These are phyloP conservation scores for Tethya wilhelma DNA, from an alignment of 37 sponge, comb jelly and placozoan genomes.

Conservation along the genomic window DNA sequence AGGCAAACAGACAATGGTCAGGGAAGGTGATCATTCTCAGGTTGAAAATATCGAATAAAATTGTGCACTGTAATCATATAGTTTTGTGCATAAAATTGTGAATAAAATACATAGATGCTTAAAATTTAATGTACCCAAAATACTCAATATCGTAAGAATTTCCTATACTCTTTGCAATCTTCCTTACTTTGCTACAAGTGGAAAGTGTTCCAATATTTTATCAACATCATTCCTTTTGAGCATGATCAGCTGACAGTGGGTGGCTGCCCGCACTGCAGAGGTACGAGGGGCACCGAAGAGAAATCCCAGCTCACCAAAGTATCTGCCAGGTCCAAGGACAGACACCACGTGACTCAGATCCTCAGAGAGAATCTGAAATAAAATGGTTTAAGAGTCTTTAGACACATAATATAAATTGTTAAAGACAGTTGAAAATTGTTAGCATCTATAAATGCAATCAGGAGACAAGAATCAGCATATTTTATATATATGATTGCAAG, in stretches of 20 bases:
- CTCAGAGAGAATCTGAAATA: constrained; percentile 65
- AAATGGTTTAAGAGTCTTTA: neutral
- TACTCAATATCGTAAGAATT: no score
- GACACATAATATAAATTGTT: neutral
- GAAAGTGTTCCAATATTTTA: constrained; percentile 43
- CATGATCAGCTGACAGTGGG: constrained; percentile 75
- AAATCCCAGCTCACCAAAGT: constrained; percentile 81
- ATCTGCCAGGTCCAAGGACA: constrained; percentile 57
- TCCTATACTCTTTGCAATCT: no score
- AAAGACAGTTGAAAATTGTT: neutral
- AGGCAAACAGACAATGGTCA: no score
- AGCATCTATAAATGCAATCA: no score
- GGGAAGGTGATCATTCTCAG: no score
- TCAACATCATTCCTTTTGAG: constrained; percentile 50
- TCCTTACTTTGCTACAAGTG: constrained; percentile 56
- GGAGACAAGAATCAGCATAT: no score
- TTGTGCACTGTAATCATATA: no score
- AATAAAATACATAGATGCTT: no score
- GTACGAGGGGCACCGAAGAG: constrained; percentile 60
- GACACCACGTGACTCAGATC: constrained; percentile 67
- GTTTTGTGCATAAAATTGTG: no score
- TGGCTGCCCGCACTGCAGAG: constrained; percentile 69
- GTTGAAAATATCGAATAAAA: no score
- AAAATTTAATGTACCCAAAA: no score
- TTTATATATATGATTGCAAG: neutral